Evolutionary conservation across 2,113 vertebrate genomes (phyloP), one percentile per base, ranked within the genome.

Genomic region (Indicator indicator): DNA sequence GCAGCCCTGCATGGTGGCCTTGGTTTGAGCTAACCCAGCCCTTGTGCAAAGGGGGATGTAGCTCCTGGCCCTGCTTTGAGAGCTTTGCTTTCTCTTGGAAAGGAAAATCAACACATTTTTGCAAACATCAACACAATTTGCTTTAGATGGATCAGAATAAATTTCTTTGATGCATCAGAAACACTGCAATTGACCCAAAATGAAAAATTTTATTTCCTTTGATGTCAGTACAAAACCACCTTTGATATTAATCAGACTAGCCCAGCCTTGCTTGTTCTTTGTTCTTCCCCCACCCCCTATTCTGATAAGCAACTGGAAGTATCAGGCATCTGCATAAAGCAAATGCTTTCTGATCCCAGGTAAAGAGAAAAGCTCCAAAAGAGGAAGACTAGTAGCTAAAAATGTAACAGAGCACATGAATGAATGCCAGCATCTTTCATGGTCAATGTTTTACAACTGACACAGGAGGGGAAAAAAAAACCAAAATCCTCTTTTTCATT

Each of bases 1-100:
- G 64, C 52, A 86, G 5, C 17, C 20, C 13, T 20, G 24, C 3
- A 2, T 0, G 0, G 9, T 27, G 36, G 50, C 36, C 70, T 32
- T 20, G 6, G 7, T 3, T 48, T 56, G 33, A 38, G 16, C 15
- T 26, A 26, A 36, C 21, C 14, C 38, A 36, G 52, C 12, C 9
- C 21, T 36, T 9, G 13, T 1, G 9, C 46, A 64, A 50, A 46
- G 30, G 16, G 4, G 13, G 89, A 38, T 0, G 0, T 1, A 64
- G 55, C 24, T 84, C 40, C 42, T 7, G n/a, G 56, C 23, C 24
- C 46, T 50, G 7, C 52, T 64, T 30, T 13, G 19, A 56, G 33
- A 90, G 16, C 28, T 42, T 80, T 3, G 1, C 20, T 70, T 67
- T 27, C 24, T n/a, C 17, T 65, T 80, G 21, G 40, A 75, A 58